Base-by-base conservation (phyloP, 2,113 vertebrate species). In the Carassius gibelio region DNA sequence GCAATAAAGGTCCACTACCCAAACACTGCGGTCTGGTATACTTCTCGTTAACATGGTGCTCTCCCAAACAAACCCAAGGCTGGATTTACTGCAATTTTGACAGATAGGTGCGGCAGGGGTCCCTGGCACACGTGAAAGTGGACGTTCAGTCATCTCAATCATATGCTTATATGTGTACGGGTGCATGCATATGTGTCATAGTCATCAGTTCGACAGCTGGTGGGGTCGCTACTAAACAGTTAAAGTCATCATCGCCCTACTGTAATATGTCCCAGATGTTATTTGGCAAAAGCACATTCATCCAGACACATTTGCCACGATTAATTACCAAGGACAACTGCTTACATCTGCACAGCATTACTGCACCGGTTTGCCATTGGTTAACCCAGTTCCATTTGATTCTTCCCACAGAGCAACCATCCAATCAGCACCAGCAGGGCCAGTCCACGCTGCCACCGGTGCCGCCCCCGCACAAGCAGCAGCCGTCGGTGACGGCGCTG, bases 401-500 rank as follows among this genome's bases (percentile, higher is more conserved):
- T 85, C 30, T 89, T 36, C 89, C 84, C 0, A 68, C 95, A 99
- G 98, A 99, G 89, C 97, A 98, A 96, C 96, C 96, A 86, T 92
- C 96, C 91, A 96, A 95, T 93, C 96, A 95, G 85, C 98, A 96
- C 93, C 95, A 93, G 88, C 96, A 96, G 95, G 96, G 96, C 92
- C 96, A 96, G 87, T 93, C 96, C 82, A 94, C 94, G 62, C 93
- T 99, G 94, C 97, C 97, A 91, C 97, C 97, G 69, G 93, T 96
- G 76, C 97, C 96, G 5, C 97, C 97, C 79, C 93, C 96, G 92
- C 97, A 98, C 90, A 97, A 97, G 93, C 97, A 95, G 90, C 97
- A 97, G 91, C 95, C 97, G 75, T 98, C 96, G 55, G 94, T 99
- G 90, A 99, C 98, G 75, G 97, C 98, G 64, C 96, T 99, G 90